A percentile compares a stretch with the other conserved stretches of the same genome.
phyloP scores from a whole-genome alignment of 2,888 invertebrate species.

The Trypoxylon attenuatum region DNA sequence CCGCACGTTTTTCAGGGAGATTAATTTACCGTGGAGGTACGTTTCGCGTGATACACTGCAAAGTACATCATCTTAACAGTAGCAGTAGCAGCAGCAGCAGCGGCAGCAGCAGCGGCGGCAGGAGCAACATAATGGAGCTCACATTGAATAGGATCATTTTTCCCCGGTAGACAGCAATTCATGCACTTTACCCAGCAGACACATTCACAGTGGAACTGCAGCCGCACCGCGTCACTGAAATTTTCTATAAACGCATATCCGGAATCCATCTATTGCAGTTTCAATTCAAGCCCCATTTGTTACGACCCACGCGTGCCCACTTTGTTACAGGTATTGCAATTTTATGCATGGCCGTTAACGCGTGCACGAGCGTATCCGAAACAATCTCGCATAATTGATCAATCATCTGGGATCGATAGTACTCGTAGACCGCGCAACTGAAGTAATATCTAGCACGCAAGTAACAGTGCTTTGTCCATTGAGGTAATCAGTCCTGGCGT shows the following conservation, averaged over 20 bases:
- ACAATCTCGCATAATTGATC: conserved; percentile 16
- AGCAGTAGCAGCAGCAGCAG: no score
- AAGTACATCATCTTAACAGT: no score
- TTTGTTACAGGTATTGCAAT: conserved; percentile 11
- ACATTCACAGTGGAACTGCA: background rate
- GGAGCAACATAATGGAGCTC: no score
- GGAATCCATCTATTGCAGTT: background rate
- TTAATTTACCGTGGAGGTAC: no score
- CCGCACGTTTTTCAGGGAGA: no score
- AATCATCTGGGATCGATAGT: conserved; percentile 16
- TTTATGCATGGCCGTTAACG: conserved; percentile 13
- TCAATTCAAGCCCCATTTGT: conserved; percentile 29
- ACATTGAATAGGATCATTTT: background rate
- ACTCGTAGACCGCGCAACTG: conserved; percentile 6
- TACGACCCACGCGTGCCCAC: conserved; percentile 8
- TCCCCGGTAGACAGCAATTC: background rate
- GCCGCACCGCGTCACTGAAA: background rate
- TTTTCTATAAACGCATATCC: background rate
- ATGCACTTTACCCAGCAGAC: background rate
- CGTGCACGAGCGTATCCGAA: conserved; percentile 10
- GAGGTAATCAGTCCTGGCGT: conserved; percentile 16
- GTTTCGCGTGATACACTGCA: no score
- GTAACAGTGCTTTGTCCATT: conserved; percentile 7
- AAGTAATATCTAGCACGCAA: conserved; percentile 3
- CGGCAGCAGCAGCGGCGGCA: background rate